Conservation (phyloP, 1,140 invertebrate species). For the Globodera rostochiensis region DNA sequence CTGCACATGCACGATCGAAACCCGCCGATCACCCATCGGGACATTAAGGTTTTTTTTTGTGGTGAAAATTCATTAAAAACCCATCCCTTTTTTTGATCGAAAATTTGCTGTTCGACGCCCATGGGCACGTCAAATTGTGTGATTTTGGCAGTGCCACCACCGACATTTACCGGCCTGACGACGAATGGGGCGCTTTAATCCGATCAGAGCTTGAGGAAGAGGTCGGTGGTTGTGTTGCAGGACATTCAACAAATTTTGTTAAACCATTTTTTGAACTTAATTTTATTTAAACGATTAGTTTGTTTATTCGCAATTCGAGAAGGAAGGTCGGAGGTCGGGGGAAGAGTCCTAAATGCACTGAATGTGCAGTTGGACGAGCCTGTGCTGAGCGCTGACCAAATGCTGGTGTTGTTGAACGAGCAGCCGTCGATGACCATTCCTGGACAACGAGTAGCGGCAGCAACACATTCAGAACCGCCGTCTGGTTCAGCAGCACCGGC, state of each 20-base stretch:
- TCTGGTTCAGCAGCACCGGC: slow-evolving; percentile 5
- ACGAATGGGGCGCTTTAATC: slow-evolving; percentile 87
- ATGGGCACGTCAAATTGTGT: slow-evolving; percentile 89
- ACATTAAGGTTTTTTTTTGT: slow-evolving; percentile 79
- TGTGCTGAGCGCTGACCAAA: slow-evolving; percentile 1
- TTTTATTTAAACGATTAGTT: no score
- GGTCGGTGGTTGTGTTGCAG: slow-evolving; percentile 67
- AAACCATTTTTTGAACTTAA: no score
- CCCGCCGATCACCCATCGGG: slow-evolving; percentile 86
- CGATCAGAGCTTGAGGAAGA: slow-evolving; percentile 90
- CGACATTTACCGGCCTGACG: slow-evolving; percentile 80
- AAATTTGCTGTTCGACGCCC: slow-evolving; percentile 77
- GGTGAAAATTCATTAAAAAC: no score
- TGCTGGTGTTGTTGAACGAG: not conserved
- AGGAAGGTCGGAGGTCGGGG: no score
- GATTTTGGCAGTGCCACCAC: slow-evolving; percentile 96
- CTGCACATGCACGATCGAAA: slow-evolving; percentile 88
- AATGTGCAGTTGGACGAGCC: slow-evolving; percentile 19
- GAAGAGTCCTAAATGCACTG: no score
- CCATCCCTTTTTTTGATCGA: slow-evolving; percentile 67
- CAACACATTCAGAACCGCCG: not conserved
- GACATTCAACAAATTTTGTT: no score
- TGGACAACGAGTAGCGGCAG: not conserved
- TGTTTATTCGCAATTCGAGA: no score
- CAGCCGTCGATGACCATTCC: not conserved